Percentiles rank a stretch among this genome's conserved stretches.
Conservation (phyloP, 2,113 vertebrate genomes). For the Gymnobelideus leadbeateri region DNA sequence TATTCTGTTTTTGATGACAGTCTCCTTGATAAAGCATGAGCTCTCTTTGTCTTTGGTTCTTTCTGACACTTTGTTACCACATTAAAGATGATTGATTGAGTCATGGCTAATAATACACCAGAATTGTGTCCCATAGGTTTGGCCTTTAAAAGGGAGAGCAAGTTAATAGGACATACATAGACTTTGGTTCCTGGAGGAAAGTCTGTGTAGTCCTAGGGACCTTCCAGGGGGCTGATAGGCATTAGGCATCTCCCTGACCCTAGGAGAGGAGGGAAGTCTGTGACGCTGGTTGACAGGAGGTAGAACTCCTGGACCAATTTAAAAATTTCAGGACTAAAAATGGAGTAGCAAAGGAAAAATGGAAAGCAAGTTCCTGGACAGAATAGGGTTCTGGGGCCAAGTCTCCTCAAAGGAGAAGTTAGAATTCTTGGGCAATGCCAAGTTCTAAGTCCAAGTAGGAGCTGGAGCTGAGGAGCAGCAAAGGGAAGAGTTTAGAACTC, state of each 20-base stretch:
- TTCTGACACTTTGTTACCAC: background rate
- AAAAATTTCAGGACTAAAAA: background rate
- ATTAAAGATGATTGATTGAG: constrained; percentile 2
- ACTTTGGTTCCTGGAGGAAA: background rate
- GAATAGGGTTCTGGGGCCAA: background rate
- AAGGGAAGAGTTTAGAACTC: background rate
- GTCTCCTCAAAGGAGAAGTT: background rate
- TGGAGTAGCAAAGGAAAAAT: background rate
- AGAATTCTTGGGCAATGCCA: background rate
- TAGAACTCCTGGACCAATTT: background rate
- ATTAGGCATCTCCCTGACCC: background rate
- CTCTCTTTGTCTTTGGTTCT: background rate
- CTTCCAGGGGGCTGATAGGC: background rate
- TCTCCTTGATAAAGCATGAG: background rate
- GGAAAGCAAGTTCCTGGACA: background rate
- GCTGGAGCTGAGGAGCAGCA: background rate
- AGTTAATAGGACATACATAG: background rate
- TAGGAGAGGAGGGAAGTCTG: background rate
- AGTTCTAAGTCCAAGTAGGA: background rate
- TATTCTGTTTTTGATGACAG: background rate
- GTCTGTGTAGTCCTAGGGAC: background rate
- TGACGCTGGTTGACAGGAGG: background rate
- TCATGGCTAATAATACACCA: background rate
- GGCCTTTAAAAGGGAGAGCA: background rate
- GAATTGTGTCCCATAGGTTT: background rate